Evolutionary conservation across 2,888 invertebrate species (phyloP).

Genomic region (Atethmia centrago): DNA sequence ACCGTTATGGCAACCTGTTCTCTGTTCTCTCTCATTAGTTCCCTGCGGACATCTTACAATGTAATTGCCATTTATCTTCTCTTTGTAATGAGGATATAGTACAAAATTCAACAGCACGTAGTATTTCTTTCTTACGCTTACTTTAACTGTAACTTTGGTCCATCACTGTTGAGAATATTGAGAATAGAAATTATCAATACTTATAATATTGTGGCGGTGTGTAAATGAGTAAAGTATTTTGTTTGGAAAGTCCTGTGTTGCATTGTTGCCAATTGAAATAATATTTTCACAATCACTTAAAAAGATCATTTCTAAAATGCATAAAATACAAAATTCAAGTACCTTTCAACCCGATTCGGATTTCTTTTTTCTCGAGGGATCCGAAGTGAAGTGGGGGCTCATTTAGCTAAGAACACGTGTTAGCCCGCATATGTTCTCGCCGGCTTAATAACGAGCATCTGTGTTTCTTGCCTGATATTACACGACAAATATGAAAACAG

Average conservation of each 20-base stretch:
- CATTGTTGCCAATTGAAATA: neutral
- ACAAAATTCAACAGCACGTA: conserved; percentile 42
- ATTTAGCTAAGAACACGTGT: conserved; percentile 83
- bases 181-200: neutral
- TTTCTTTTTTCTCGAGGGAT: conserved; percentile 72
- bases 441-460: conserved; percentile 79
- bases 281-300: neutral
- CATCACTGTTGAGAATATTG: conserved; percentile 5
- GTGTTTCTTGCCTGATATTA: conserved; percentile 69
- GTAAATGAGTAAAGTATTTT: neutral
- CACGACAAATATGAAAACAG: conserved; percentile 55
- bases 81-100: conserved; percentile 44
- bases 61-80: conserved; percentile 60
- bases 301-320: neutral
- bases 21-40: conserved; percentile 70
- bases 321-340: conserved; percentile 45
- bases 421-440: conserved; percentile 82
- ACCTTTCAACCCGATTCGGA: conserved; percentile 41
- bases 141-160: conserved; percentile 18
- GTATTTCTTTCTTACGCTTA: conserved; percentile 43
- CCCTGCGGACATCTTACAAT: conserved; percentile 60
- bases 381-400: conserved; percentile 64
- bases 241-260: no score
- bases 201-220: neutral
- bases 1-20: conserved; percentile 76